Percentiles rank a stretch among this genome's conserved stretches.
Evolutionary conservation across 1,140 invertebrate species (phyloP).

Genomic region (Drosophila melanica): DNA sequence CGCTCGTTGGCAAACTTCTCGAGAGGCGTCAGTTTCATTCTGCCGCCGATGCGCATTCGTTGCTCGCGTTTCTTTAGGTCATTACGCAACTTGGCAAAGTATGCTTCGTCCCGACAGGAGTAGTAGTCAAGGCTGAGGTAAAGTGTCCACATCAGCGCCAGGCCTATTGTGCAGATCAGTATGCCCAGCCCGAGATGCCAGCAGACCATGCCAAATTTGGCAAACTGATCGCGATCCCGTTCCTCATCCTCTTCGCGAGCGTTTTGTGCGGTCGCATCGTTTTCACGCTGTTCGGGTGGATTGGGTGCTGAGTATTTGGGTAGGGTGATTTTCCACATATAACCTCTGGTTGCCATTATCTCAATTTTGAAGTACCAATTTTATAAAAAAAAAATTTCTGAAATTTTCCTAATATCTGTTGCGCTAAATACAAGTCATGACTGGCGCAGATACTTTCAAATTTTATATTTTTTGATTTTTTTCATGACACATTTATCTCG

Average conservation of each 20-base stretch:
- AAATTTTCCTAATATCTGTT: background rate
- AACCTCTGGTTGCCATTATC: conserved; percentile 21
- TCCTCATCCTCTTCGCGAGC: background rate
- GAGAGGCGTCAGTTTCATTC: conserved; percentile 23
- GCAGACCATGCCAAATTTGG: conserved; percentile 21
- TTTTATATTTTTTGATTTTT: background rate
- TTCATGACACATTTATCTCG: too few species aligned
- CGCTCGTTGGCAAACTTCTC: conserved; percentile 52
- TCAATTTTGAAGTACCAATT: conserved; percentile 17
- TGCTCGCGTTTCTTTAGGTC: conserved; percentile 30
- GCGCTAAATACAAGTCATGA: conserved; percentile 21
- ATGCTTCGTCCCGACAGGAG: conserved; percentile 8
- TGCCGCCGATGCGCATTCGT: conserved; percentile 39
- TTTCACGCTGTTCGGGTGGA: background rate
- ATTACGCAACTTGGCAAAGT: conserved; percentile 15
- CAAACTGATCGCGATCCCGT: background rate
- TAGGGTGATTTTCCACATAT: conserved; percentile 9
- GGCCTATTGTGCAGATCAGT: conserved; percentile 24
- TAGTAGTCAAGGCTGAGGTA: conserved; percentile 12
- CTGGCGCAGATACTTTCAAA: background rate
- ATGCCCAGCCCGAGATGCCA: conserved; percentile 29
- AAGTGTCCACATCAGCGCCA: conserved; percentile 45
- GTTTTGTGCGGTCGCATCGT: background rate
- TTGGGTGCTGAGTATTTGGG: conserved; percentile 12
- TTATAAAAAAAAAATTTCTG: background rate